These are phyloP conservation scores for Enteromius viviparus DNA, from an alignment of 2,797 vertebrate species.

Conservation along the genomic window DNA sequence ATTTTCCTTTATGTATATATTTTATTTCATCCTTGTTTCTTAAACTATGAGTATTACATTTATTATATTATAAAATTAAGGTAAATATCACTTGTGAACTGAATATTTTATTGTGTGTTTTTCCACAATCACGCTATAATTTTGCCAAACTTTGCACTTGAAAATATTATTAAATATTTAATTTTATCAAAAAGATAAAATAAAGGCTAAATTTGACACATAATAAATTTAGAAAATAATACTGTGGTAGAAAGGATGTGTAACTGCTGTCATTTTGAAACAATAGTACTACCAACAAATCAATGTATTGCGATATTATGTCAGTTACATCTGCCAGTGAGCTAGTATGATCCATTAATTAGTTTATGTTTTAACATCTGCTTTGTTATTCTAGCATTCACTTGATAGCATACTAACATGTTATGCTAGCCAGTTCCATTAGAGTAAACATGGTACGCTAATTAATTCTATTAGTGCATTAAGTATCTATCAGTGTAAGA, in stretches of 20 bases:
- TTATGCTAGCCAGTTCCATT: slow-evolving; percentile 31
- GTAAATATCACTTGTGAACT: background rate
- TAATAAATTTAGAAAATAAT: background rate
- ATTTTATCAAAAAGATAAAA: background rate
- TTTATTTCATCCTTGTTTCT: background rate
- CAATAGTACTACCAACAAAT: background rate
- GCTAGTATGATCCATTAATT: slow-evolving; percentile 9
- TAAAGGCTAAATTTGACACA: background rate
- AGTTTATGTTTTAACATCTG: background rate
- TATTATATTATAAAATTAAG: slow-evolving; percentile 1
- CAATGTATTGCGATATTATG: background rate
- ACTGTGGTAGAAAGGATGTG: background rate
- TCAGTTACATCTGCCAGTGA: background rate
- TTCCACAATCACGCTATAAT: background rate
- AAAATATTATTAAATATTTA: background rate
- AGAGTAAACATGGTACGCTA: slow-evolving; percentile 41
- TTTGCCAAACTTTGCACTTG: background rate
- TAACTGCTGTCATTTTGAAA: background rate
- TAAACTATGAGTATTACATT: no score
- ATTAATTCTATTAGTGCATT: slow-evolving; percentile 37
- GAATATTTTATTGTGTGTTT: background rate
- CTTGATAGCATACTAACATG: slow-evolving; percentile 18
- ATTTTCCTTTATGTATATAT: background rate
- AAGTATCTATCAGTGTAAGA: slow-evolving; percentile 24
- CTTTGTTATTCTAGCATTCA: background rate